Evolutionary conservation across 2,113 vertebrate genomes (phyloP), one percentile per base, ranked within the genome.

Genomic region (Phalacrocorax aristotelis): DNA sequence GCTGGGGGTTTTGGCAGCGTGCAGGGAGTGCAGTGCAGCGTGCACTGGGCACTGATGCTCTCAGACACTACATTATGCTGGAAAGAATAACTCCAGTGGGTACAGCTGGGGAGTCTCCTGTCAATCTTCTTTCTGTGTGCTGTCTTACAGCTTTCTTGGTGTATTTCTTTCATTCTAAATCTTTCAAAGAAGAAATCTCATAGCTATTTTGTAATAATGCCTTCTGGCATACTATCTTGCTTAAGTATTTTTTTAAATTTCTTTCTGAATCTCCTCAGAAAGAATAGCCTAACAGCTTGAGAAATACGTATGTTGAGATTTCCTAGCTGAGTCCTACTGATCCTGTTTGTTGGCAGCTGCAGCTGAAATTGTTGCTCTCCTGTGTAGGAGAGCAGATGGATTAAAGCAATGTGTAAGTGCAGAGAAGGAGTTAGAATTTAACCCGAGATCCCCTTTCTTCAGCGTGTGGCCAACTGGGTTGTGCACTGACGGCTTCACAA

Each of bases 311-410:
- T 83, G 75, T 79, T 70, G 89, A 92, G 94, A 94, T 97, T 95
- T 94, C 94, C 87, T 95, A 85, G 66, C 89, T 69, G 84, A 96
- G 72, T 89, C 79, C 84, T 94, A 17, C 94, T 96, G 91, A 91
- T 96, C 94, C 83, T 55, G 83, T 80, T 96, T 89, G 75, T 75
- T 93, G 91, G 94, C 95, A 97, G 75, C 95, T 92, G 82, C 89
- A 91, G 74, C 92, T 66, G 57, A 95, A 95, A 89, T 93, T 84
- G 57, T 77, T 74, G 40, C 93, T 95, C 52, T 91, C 85, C 65
- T 80, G 51, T 83, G 64, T 68, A 85, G 91, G 95, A 93, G 95
- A 94, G 66, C 1, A 4, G 76, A n/a, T 89, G 66, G 89, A 86
- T 97, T 93, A 96, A 90, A 88, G 77, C 88, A 48, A 44, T 25